Conservation (phyloP, 2,797 vertebrate species). For the Rhinophrynus dorsalis region DNA sequence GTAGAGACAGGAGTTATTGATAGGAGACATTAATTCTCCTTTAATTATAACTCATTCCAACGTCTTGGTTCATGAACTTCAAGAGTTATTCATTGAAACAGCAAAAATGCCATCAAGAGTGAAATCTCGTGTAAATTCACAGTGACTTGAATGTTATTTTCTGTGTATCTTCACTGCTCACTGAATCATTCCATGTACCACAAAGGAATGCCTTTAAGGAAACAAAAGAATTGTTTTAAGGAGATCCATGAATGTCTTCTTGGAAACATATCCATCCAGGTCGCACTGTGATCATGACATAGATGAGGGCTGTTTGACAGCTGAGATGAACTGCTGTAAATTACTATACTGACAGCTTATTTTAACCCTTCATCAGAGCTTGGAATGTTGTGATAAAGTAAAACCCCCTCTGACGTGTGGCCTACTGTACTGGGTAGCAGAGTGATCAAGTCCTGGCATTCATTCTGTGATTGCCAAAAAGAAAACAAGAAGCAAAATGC, state of each 20-base stretch:
- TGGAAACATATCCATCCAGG: background rate
- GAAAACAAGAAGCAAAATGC: too few species aligned
- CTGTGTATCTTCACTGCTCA: background rate
- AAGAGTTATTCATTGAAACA: background rate
- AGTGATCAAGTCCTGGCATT: too few species aligned
- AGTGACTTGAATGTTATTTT: background rate
- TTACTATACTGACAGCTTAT: conserved; percentile 24
- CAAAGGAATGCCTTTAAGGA: background rate
- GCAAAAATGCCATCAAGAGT: background rate
- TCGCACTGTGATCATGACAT: background rate
- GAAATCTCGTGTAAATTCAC: background rate
- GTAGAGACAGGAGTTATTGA: too few species aligned
- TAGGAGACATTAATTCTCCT: too few species aligned
- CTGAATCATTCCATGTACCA: background rate
- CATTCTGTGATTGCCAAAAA: too few species aligned
- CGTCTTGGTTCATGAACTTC: too few species aligned
- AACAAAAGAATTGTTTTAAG: background rate
- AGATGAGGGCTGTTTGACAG: conserved; percentile 38
- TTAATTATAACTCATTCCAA: too few species aligned
- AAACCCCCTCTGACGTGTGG: conserved; percentile 8
- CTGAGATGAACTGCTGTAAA: conserved; percentile 16
- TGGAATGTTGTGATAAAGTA: background rate
- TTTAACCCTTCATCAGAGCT: conserved; percentile 3
- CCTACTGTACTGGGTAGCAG: background rate
- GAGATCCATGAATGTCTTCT: background rate